Evolutionary conservation across 2,888 invertebrate genomes (phyloP).

Genomic region (Catocala nupta): DNA sequence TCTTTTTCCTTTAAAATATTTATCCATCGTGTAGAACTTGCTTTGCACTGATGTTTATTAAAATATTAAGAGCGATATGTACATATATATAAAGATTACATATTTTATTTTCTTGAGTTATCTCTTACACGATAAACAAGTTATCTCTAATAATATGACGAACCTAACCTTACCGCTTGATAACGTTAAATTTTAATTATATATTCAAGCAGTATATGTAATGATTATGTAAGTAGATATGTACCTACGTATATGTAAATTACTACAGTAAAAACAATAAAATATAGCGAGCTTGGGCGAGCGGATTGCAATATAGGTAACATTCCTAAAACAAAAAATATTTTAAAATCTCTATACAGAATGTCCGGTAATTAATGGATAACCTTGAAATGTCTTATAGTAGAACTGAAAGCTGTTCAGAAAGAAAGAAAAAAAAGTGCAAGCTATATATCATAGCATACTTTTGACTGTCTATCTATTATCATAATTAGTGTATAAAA

Average conservation of each 20-base stretch:
- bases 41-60: slow-evolving; percentile 10
- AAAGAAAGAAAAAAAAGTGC: too few relatives aligned
- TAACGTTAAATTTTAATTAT: slow-evolving; percentile 5
- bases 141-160: slow-evolving; percentile 8
- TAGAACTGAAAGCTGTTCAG: too few relatives aligned
- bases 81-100: not conserved
- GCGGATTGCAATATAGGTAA: too few relatives aligned
- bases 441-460: too few relatives aligned
- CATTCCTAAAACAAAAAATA: too few relatives aligned
- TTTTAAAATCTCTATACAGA: too few relatives aligned
- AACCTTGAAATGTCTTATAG: too few relatives aligned
- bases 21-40: slow-evolving; percentile 61
- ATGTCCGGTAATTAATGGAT: too few relatives aligned
- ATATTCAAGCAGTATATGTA: not conserved
- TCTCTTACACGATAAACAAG: slow-evolving; percentile 13
- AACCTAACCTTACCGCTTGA: slow-evolving; percentile 1
- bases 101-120: slow-evolving; percentile 5
- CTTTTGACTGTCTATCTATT: too few relatives aligned
- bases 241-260: not conserved
- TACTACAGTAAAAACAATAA: too few relatives aligned
- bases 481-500: too few relatives aligned
- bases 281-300: too few relatives aligned
- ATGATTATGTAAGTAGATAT: not conserved
- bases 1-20: slow-evolving; percentile 90
- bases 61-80: not conserved